phyloP scores from a whole-genome alignment of 2,797 vertebrate species.

The Sebastes itinus region DNA sequence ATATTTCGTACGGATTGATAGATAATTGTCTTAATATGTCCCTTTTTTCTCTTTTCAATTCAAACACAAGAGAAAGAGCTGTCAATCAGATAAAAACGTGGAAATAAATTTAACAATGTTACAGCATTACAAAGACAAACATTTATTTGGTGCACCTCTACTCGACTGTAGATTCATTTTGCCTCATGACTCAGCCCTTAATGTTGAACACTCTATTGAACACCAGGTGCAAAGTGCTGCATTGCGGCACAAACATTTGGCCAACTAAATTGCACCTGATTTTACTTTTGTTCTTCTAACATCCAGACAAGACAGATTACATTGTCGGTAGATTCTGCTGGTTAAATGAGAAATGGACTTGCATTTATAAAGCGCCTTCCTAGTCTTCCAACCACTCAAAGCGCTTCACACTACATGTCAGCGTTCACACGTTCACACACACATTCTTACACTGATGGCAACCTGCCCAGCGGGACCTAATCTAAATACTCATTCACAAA shows the following conservation, averaged over 20 bases:
- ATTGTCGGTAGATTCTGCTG: background rate
- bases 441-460: too few species aligned
- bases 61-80: background rate
- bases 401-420: too few species aligned
- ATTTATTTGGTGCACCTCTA: background rate
- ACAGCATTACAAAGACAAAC: background rate
- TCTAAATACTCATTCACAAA: too few species aligned
- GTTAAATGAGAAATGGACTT: too few species aligned
- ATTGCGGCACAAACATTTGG: background rate
- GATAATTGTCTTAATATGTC: background rate
- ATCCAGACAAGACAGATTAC: background rate
- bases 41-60: background rate
- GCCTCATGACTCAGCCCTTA: conserved; percentile 10
- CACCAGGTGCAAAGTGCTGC: conserved; percentile 28
- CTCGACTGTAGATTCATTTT: background rate
- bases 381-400: too few species aligned
- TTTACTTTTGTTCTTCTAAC: background rate
- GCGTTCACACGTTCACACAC: too few species aligned
- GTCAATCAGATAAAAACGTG: background rate
- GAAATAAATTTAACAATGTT: background rate
- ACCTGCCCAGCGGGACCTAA: too few species aligned
- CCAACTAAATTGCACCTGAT: background rate
- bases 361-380: too few species aligned
- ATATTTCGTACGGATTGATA: background rate
- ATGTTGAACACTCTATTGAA: conserved; percentile 11